Evolutionary conservation across 2,113 vertebrate genomes (phyloP).

Genomic region (Prinia subflava): DNA sequence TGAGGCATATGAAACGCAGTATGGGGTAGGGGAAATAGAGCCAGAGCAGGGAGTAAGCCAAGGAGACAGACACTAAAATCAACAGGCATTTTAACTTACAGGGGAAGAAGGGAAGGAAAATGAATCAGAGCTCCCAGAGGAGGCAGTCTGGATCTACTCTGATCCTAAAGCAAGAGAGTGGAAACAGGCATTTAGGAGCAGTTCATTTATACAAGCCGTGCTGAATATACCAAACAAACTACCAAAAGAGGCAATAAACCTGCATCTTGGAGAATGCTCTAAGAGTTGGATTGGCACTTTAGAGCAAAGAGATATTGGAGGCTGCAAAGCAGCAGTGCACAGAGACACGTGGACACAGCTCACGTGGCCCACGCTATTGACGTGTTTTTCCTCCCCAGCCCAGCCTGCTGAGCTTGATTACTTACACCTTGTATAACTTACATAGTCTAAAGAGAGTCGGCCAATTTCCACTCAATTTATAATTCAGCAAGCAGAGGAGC

Average conservation of each 20-base stretch:
- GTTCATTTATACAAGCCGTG: not conserved
- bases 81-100: not conserved
- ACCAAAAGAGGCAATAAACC: not conserved
- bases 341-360: not conserved
- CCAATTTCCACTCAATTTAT: constrained; percentile 48
- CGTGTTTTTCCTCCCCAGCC: not conserved
- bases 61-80: not conserved
- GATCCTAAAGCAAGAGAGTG: not conserved
- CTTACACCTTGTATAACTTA: constrained; percentile 20
- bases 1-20: not conserved
- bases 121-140: not conserved
- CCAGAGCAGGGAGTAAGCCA: not conserved
- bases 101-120: not conserved
- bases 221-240: not conserved
- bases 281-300: not conserved
- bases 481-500: constrained; percentile 29
- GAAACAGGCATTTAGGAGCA: not conserved
- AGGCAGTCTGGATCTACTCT: not conserved
- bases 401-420: constrained; percentile 15
- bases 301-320: not conserved
- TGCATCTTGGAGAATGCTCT: not conserved
- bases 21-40: not conserved
- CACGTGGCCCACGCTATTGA: not conserved
- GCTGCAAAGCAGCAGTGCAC: not conserved
- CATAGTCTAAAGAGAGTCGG: not conserved